Conservation (phyloP, 2,888 invertebrate genomes). For the Yponomeuta malinellus region DNA sequence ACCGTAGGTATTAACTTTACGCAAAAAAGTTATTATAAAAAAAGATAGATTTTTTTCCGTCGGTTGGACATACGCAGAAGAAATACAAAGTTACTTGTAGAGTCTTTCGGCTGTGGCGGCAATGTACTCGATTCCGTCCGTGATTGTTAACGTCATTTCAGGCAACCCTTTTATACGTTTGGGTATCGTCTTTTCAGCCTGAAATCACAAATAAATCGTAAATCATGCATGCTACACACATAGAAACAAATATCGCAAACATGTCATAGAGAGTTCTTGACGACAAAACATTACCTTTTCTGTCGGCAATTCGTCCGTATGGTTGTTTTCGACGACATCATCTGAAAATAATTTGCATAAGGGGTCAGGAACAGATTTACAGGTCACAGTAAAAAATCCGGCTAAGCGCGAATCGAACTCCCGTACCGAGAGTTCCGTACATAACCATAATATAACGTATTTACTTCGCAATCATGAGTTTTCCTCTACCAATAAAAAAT, state of each 20-base stretch:
- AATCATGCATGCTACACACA: background rate
- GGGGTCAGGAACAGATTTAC: background rate
- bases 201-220: slow-evolving; percentile 24
- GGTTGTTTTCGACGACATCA: background rate
- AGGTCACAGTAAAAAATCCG: background rate
- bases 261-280: background rate
- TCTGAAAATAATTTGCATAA: background rate
- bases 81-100: slow-evolving; percentile 43
- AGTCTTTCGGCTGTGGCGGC: slow-evolving; percentile 49
- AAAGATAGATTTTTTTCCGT: no score
- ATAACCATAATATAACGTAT: no score
- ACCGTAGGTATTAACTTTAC: no score
- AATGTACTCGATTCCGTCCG: slow-evolving; percentile 49
- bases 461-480: no score
- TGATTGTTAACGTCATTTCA: slow-evolving; percentile 50
- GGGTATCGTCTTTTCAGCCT: slow-evolving; percentile 2
- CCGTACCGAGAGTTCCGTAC: no score
- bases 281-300: background rate
- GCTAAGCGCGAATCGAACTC: background rate
- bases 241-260: no score
- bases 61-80: no score
- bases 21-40: no score
- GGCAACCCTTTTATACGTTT: slow-evolving; percentile 41
- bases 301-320: background rate
- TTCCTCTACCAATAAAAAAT: no score